Percentiles rank a stretch among this genome's conserved stretches.
Evolutionary conservation across 2,797 vertebrate genomes (phyloP).

Genomic region (Moxostoma hubbsi): DNA sequence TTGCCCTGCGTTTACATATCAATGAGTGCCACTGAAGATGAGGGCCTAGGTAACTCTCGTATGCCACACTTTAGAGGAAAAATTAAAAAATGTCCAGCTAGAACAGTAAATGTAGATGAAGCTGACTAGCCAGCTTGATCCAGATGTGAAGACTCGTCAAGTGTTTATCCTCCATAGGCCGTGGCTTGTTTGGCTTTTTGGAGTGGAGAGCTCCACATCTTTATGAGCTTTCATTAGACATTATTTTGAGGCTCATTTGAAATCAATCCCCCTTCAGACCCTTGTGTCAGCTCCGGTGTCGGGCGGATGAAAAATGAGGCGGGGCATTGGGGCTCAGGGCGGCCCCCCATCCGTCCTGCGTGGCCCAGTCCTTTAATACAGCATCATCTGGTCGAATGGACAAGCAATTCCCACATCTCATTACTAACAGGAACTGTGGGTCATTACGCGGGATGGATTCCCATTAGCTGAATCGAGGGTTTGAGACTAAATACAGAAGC

Average conservation of each 20-base stretch:
- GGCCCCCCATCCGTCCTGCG: constrained; percentile 79
- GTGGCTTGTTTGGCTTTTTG: constrained; percentile 45
- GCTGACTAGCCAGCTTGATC: constrained; percentile 15
- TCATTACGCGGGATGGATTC: constrained; percentile 90
- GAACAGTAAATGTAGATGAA: constrained; percentile 13
- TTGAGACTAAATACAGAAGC: constrained; percentile 60
- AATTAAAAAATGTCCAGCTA: neutral
- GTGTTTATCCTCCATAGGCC: constrained; percentile 44
- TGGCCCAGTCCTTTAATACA: constrained; percentile 88
- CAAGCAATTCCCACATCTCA: constrained; percentile 92
- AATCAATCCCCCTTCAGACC: constrained; percentile 79
- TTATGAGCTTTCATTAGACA: constrained; percentile 73
- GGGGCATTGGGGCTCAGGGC: constrained; percentile 75
- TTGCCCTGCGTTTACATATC: constrained; percentile 63
- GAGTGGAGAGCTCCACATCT: constrained; percentile 54
- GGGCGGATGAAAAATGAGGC: constrained; percentile 86
- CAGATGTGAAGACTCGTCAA: constrained; percentile 24
- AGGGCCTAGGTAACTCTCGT: constrained; percentile 33
- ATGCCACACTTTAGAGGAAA: constrained; percentile 35
- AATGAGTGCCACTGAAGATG: constrained; percentile 56
- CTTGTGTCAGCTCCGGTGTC: constrained; percentile 77
- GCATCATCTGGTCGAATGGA: constrained; percentile 91
- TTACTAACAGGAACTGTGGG: constrained; percentile 91
- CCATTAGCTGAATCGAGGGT: constrained; percentile 82
- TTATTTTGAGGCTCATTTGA: constrained; percentile 77